These are phyloP conservation scores for Zaprionus camerounensis DNA, from an alignment of 1,140 invertebrate species.

Conservation along the genomic window DNA sequence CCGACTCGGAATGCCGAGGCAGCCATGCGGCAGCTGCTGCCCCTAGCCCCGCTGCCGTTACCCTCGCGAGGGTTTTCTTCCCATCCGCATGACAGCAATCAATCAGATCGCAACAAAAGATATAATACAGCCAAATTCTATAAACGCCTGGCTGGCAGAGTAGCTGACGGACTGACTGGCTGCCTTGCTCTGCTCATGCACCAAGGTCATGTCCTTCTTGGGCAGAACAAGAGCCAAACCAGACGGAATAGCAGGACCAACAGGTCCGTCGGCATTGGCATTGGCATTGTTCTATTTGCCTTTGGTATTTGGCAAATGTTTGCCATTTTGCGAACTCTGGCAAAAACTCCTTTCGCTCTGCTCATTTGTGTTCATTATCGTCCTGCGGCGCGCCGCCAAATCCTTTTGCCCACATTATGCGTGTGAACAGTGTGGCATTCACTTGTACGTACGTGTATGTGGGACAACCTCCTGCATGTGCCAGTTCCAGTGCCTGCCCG, in stretches of 20 bases:
- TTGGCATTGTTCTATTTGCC: constrained; percentile 23
- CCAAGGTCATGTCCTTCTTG: constrained; percentile 61
- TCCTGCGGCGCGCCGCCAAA: constrained; percentile 78
- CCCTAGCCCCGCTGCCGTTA: neutral
- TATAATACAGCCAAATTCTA: constrained; percentile 58
- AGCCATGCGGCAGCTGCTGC: constrained; percentile 42
- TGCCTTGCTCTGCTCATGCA: constrained; percentile 52
- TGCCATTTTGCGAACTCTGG: constrained; percentile 58
- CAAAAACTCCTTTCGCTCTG: constrained; percentile 70
- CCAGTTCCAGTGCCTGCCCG: neutral
- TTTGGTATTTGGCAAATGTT: constrained; percentile 73
- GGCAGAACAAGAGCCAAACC: constrained; percentile 5
- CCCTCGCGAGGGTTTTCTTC: constrained; percentile 11
- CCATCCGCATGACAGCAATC: constrained; percentile 74
- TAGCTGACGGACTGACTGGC: constrained; percentile 24
- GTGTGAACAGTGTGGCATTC: constrained; percentile 68
- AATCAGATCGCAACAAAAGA: constrained; percentile 80
- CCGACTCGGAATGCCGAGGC: constrained; percentile 7
- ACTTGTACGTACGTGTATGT: constrained; percentile 42
- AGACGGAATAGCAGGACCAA: constrained; percentile 46
- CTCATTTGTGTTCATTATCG: constrained; percentile 82
- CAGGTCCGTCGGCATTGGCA: constrained; percentile 55
- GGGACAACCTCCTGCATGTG: constrained; percentile 33
- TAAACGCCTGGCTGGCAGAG: constrained; percentile 46
- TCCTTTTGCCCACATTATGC: constrained; percentile 70